Evolutionary conservation across 2,113 vertebrate species (phyloP), one percentile per base, ranked within the genome.

Genomic region (Deroptyus accipitrinus): DNA sequence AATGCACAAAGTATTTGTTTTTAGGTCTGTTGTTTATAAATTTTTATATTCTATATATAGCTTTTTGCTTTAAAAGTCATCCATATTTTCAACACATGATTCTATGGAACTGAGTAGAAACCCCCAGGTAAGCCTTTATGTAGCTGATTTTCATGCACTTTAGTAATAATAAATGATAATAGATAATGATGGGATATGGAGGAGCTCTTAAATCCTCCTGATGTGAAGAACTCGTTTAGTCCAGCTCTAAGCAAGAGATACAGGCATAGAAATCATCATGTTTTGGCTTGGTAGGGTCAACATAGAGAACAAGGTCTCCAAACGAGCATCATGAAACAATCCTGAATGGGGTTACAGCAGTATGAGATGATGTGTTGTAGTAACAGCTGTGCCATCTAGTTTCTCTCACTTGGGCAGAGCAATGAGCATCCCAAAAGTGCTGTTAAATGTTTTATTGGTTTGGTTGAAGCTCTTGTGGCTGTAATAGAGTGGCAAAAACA

Each of bases 261-360:
- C 5, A 37, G 25, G 25, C 4, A 4, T 3, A 87, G 31, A 55
- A 75, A 64, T 33, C 3, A 48, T n/a, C 14, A 4, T 7, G 1
- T 30, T 63, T 27, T 91, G 42, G 2, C 8, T 86, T 31, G 15
- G 13, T 41, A 63, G 59, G 31, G 25, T 37, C 61, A 59, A 24
- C 2, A 11, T 18, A 25, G 4, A 35, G 62, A 51, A 11, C 15
- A 23, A 68, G 1, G 5, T 82, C 66, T 91, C 15, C 48, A 62
- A 46, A 55, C 0, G 2, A 63, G 54, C 20, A 49, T 10, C 12
- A 8, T 0, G 1, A 57, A 31, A 6, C 57, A 13, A 12, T 75
- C 17, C 55, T 17, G 66, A 33, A 2, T 10, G 78, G 19, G 31
- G 24, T 13, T n/a, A 8, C 11, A 39, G 55, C 64, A 35, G n/a